phyloP scores from a whole-genome alignment of 2,113 vertebrate species.

The Sciurus niger region DNA sequence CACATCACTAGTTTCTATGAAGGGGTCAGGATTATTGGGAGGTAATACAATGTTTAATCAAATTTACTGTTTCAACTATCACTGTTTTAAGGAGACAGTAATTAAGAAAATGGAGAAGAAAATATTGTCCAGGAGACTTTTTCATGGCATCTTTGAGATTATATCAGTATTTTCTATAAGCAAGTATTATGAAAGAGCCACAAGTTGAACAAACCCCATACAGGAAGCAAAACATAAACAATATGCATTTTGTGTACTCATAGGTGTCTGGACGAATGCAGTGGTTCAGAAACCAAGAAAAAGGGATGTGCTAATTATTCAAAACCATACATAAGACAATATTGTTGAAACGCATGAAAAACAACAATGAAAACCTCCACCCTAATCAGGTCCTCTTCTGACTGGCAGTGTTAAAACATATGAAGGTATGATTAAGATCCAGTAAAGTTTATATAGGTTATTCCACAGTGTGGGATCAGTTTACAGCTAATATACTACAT shows the following conservation, averaged over 20 bases:
- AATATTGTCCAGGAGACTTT: slow-evolving; percentile 16
- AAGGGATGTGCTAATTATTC: background rate
- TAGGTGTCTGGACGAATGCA: background rate
- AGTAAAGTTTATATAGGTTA: background rate
- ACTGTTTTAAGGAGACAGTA: background rate
- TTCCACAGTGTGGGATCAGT: background rate
- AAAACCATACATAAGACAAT: background rate
- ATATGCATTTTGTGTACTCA: background rate
- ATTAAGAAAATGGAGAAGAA: background rate
- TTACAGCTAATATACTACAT: background rate
- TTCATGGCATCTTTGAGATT: background rate
- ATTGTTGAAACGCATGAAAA: background rate
- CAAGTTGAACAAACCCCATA: background rate
- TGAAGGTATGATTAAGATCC: background rate
- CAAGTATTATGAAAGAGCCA: background rate
- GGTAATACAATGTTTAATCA: background rate
- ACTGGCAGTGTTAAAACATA: background rate
- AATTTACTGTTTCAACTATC: slow-evolving; percentile 18
- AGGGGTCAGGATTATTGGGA: background rate
- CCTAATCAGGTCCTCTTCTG: background rate
- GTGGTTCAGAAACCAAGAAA: background rate
- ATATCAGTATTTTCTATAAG: background rate
- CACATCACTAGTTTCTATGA: background rate
- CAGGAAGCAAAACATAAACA: background rate
- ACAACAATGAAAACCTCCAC: background rate